Evolutionary conservation across 1,140 invertebrate genomes (phyloP).

Genomic region (Drosophila dunni): DNA sequence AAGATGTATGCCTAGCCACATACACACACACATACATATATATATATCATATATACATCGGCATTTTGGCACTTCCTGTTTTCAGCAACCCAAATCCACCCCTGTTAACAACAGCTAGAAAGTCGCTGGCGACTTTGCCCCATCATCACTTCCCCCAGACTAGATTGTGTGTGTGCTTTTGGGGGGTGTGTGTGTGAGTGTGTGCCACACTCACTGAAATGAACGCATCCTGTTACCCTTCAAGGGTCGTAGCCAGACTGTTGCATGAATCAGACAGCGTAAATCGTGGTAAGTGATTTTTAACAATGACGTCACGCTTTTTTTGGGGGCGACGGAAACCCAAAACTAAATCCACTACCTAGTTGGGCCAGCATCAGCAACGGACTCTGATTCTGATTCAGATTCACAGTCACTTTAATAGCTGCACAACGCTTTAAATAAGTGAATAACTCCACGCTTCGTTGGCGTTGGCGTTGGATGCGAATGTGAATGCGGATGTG

Average conservation of each 20-base stretch:
- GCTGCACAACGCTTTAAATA: slow-evolving; percentile 20
- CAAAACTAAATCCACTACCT: slow-evolving; percentile 48
- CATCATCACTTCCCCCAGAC: slow-evolving; percentile 56
- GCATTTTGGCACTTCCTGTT: slow-evolving; percentile 80
- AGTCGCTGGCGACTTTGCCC: slow-evolving; percentile 34
- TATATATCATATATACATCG: slow-evolving; percentile 63
- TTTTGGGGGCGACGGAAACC: neutral
- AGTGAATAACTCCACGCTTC: slow-evolving; percentile 60
- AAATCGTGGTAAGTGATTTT: slow-evolving; percentile 82
- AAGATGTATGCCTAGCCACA: slow-evolving; percentile 57
- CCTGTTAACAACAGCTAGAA: slow-evolving; percentile 29
- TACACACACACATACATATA: neutral
- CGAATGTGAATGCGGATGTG: too few species aligned
- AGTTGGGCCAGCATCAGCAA: slow-evolving; percentile 25
- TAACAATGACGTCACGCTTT: slow-evolving; percentile 73
- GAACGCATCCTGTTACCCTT: slow-evolving; percentile 56
- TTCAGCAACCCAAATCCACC: slow-evolving; percentile 56
- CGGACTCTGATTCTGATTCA: slow-evolving; percentile 5
- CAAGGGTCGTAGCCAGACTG: slow-evolving; percentile 63
- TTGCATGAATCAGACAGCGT: slow-evolving; percentile 81
- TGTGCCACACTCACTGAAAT: slow-evolving; percentile 1
- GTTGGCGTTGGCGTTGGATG: slow-evolving; percentile 29
- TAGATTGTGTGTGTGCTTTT: slow-evolving; percentile 7
- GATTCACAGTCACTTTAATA: slow-evolving; percentile 3
- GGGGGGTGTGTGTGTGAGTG: too few species aligned